phyloP scores from a whole-genome alignment of 2,888 invertebrate species.

The Protophormia terraenovae region DNA sequence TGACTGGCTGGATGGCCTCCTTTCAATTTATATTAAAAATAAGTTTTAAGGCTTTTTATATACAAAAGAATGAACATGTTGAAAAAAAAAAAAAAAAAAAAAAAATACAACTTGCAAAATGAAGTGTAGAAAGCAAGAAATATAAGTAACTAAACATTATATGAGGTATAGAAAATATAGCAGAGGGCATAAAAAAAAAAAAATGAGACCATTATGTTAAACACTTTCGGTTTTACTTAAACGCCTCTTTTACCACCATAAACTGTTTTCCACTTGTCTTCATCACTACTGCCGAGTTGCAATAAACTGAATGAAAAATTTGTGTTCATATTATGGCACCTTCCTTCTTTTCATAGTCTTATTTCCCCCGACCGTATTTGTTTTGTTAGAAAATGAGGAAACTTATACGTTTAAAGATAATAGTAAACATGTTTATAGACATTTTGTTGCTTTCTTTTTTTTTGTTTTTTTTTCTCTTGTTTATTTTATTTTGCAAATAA shows the following conservation, averaged over 20 bases:
- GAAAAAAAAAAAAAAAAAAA: not conserved
- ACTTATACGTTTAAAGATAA: conserved; percentile 8
- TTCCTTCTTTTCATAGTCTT: not conserved
- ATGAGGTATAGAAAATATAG: not conserved
- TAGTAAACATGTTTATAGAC: not conserved
- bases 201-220: conserved; percentile 42
- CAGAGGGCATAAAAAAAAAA: not conserved
- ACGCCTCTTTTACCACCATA: conserved; percentile 51
- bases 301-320: conserved; percentile 28
- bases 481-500: not conserved
- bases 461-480: no score
- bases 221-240: conserved; percentile 65
- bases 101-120: conserved; percentile 25
- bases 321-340: conserved; percentile 20
- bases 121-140: conserved; percentile 29
- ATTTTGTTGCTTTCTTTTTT: no score
- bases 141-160: conserved; percentile 45
- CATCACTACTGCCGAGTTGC: not conserved
- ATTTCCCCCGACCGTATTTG: not conserved
- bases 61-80: not conserved
- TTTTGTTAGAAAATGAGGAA: conserved; percentile 5
- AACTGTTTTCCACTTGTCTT: conserved; percentile 49
- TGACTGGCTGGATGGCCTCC: conserved; percentile 9
- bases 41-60: conserved; percentile 25
- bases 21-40: conserved; percentile 35